Percentiles rank a stretch among this genome's conserved stretches.
phyloP scores from a whole-genome alignment of 2,797 vertebrate genomes.

The Catharus ustulatus region DNA sequence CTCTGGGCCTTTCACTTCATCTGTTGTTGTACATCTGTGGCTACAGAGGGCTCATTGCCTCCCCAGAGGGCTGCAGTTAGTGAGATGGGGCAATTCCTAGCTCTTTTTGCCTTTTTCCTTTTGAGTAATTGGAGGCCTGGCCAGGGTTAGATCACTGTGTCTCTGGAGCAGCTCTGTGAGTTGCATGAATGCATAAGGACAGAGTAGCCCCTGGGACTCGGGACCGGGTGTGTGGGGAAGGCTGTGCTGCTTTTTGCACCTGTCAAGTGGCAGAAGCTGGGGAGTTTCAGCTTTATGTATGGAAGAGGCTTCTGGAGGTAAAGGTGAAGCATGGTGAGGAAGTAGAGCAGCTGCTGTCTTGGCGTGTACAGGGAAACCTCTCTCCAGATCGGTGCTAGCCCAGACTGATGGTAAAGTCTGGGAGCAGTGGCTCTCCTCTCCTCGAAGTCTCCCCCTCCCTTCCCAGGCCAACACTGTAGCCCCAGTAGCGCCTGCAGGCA shows the following conservation, averaged over 20 bases:
- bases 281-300: neutral
- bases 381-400: fast-evolving
- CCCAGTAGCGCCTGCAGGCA: neutral
- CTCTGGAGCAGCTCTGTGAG: neutral
- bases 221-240: neutral
- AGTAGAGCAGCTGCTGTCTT: neutral
- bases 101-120: neutral
- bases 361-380: neutral
- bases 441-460: neutral
- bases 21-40: neutral
- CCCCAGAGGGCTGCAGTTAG: neutral
- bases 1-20: neutral
- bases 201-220: neutral
- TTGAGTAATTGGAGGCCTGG: neutral
- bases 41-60: neutral
- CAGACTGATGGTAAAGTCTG: neutral
- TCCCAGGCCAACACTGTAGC: neutral
- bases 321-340: neutral
- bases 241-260: fast-evolving
- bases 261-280: neutral
- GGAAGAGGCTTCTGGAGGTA: neutral
- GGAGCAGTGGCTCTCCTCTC: neutral
- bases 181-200: neutral
- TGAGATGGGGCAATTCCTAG: neutral
- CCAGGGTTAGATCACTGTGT: neutral